Evolutionary conservation across 2,113 vertebrate species (phyloP).

Genomic region (Bettongia penicillata): DNA sequence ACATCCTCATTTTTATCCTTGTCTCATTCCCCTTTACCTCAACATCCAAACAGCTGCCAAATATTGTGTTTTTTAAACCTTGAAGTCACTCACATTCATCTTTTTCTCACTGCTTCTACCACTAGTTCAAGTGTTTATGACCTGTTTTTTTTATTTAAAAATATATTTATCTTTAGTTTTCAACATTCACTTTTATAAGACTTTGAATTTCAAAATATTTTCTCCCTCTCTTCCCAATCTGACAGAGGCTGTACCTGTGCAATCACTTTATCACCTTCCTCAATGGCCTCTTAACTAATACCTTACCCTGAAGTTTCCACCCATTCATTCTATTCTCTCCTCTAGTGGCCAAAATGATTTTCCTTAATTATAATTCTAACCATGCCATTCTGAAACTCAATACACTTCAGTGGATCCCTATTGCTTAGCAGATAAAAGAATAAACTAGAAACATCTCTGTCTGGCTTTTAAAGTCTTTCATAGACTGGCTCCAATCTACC

Average conservation of each 20-base stretch:
- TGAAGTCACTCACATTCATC: neutral
- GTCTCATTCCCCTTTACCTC: too few relatives aligned
- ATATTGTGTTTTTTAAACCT: neutral
- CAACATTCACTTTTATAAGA: too few relatives aligned
- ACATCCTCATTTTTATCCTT: too few relatives aligned
- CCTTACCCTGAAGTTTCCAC: neutral
- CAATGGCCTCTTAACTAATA: neutral
- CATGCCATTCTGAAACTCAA: neutral
- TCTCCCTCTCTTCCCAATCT: too few relatives aligned
- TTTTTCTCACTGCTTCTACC: neutral
- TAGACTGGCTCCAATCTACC: neutral
- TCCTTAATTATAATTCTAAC: neutral
- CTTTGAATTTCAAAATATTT: too few relatives aligned
- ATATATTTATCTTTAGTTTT: too few relatives aligned
- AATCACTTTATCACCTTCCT: neutral
- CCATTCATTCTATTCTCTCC: neutral
- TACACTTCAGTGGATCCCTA: neutral
- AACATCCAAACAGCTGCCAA: too few relatives aligned
- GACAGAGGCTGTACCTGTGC: too few relatives aligned
- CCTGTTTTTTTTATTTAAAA: too few relatives aligned
- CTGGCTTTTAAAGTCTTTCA: neutral
- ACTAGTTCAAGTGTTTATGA: neutral
- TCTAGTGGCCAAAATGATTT: neutral
- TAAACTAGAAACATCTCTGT: neutral
- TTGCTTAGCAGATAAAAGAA: neutral